Base-by-base conservation (phyloP, 2,797 vertebrate species). In the Pangasius mekongensis region DNA sequence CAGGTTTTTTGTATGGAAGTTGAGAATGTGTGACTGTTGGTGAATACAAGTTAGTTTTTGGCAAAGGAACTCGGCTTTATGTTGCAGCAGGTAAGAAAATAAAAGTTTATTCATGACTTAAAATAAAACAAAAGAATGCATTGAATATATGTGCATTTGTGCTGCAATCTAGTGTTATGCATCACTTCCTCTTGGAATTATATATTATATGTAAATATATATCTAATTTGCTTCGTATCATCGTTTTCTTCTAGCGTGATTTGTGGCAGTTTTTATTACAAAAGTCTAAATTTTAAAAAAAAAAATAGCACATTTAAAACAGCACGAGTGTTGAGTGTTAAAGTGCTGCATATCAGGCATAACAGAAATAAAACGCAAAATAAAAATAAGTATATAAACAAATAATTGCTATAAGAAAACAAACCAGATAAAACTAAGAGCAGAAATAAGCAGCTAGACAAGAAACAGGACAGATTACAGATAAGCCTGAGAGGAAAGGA, bases 81-180 rank as follows among this genome's bases (percentile, higher is more conserved):
- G 66, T 58, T 78, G n/a, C n/a, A 66, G 60, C 39, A 86, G 85
- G 85, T 78, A 62, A 78, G 74, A 66, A 36, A 86, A 27, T 77
- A 36, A 0, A 20, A 69, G 64, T 33, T 5, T 18, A 69, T 36
- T n/a, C 27, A 49, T 76, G 24, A 78, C 0, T 77, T 30, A 56
- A 33, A 56, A 56, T 52, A 10, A 6, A 6, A 77, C 30, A 76
- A 24, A 49, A 47, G 3, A 47, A n/a, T n/a, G 24, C 5, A 76
- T 9, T n/a, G 20, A 73, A 36, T 73, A 43, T 10, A 20, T 10
- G 27, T 10, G 27, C 27, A 52, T 30, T 52, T 78, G 24, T 81
- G 9, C 56, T 27, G 78, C 33, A 36, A 24, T 0, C 33, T 27
- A 43, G 33, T 3, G 2, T 24, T 47, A 83, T 30, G 7, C 16